These are phyloP conservation scores for Melanargia galathea DNA, from an alignment of 2,888 invertebrate species.

Conservation along the genomic window DNA sequence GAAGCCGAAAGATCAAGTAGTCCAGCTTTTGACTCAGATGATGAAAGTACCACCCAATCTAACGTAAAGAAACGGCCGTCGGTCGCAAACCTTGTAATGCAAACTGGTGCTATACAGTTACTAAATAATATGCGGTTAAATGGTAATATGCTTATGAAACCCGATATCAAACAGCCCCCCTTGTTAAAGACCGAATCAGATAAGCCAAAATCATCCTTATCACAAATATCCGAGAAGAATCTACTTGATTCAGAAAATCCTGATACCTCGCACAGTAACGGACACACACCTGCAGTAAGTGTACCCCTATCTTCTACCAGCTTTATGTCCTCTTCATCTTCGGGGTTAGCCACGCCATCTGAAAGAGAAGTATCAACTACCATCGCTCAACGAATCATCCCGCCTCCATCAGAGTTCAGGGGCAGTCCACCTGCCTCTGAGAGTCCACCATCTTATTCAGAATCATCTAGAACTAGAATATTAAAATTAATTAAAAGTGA, in stretches of 20 bases:
- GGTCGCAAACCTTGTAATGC: conserved; percentile 86
- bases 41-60: conserved; percentile 88
- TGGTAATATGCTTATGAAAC: conserved; percentile 76
- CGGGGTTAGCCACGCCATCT: conserved; percentile 72
- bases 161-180: conserved; percentile 65
- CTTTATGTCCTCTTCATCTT: conserved; percentile 68
- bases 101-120: conserved; percentile 82
- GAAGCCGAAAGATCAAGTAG: conserved; percentile 93
- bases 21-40: conserved; percentile 96
- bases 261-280: conserved; percentile 60
- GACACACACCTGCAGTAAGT: conserved; percentile 58
- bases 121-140: conserved; percentile 81
- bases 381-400: conserved; percentile 86
- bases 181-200: conserved; percentile 64
- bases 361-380: conserved; percentile 75
- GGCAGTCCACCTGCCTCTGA: conserved; percentile 86
- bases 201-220: conserved; percentile 75
- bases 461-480: conserved; percentile 80
- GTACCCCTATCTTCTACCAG: conserved; percentile 62
- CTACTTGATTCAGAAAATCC: conserved; percentile 84
- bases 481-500: conserved; percentile 81
- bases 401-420: conserved; percentile 88
- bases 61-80: conserved; percentile 84
- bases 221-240: conserved; percentile 85
- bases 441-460: conserved; percentile 82